Evolutionary conservation across 2,888 invertebrate species (phyloP), one percentile per base, ranked within the genome.

Genomic region (Ophion slaviceki): DNA sequence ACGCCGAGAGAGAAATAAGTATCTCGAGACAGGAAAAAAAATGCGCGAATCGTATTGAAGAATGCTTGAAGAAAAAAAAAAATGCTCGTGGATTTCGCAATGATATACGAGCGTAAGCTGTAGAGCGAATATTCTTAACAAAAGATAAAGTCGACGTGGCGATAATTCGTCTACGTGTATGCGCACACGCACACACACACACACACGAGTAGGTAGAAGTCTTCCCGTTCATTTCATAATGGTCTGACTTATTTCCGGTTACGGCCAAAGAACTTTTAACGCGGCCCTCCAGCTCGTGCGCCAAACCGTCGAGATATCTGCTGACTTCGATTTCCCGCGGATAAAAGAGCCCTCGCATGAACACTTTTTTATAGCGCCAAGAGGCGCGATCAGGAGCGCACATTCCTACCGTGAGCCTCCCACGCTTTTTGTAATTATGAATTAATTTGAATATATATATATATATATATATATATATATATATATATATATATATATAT

Each of bases 281-380:
- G 67, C 71, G 64, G 47, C 28, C 24, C 45, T 59, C 3, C 36
- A 45, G 20, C 67, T 20, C n/a, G 40, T 20, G 20, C 61, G 72
- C 36, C 14, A 36, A 75, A 62, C 62, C 47, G 62, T 24, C 45
- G 62, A 24, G 28, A 28, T 36, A 64, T n/a, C 45, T 53, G 66
- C 68, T 81, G 57, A 59, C 59, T 79, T 70, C 62, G 85, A 85
- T 85, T 85, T 85, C 81, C 81, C 81, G 81, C 47, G 78, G 85
- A 85, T 85, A 85, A 85, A 59, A 68, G 62, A 6, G 74, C 61
- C 61, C 71, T 32, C 72, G 59, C 24, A 47, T 75, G 61, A 10
- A 61, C 47, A 36, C 28, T 32, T 40, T 62, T 74, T 40, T 62
- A 17, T 11, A n/a, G 7, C 71, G n/a, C 10, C 28, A 53, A 57